Evolutionary conservation across 2,113 vertebrate species (phyloP).

Genomic region (Toxostoma redivivum): DNA sequence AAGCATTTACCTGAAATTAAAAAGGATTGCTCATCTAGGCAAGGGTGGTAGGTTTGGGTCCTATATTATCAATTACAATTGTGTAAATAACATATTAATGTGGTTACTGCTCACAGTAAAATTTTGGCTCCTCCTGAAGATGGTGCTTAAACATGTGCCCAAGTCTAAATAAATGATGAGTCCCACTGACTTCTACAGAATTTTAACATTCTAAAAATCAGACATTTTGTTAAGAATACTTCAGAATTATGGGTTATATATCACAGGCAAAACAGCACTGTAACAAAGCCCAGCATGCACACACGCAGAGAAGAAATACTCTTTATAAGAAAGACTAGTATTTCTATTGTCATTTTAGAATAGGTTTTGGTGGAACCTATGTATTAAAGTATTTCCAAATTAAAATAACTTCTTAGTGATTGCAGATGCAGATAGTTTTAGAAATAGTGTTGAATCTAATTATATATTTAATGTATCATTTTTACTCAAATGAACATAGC

Average conservation of each 20-base stretch:
- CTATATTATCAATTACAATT: background rate
- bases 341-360: background rate
- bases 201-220: background rate
- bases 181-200: accelerated
- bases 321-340: background rate
- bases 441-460: conserved; percentile 11
- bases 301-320: background rate
- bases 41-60: background rate
- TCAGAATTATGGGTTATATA: background rate
- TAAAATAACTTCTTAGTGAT: background rate
- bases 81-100: background rate
- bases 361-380: background rate
- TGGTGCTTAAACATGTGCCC: background rate
- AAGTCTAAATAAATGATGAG: background rate
- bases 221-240: background rate
- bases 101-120: background rate
- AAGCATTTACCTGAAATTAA: background rate
- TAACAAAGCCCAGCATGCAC: background rate
- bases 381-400: background rate
- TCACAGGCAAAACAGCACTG: background rate
- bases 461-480: conserved; percentile 47
- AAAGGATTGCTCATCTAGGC: background rate
- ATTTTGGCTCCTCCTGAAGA: background rate
- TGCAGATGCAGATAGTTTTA: background rate
- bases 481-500: conserved; percentile 46